Conservation (phyloP, 2,888 invertebrate genomes). For the Tachina grossa region DNA sequence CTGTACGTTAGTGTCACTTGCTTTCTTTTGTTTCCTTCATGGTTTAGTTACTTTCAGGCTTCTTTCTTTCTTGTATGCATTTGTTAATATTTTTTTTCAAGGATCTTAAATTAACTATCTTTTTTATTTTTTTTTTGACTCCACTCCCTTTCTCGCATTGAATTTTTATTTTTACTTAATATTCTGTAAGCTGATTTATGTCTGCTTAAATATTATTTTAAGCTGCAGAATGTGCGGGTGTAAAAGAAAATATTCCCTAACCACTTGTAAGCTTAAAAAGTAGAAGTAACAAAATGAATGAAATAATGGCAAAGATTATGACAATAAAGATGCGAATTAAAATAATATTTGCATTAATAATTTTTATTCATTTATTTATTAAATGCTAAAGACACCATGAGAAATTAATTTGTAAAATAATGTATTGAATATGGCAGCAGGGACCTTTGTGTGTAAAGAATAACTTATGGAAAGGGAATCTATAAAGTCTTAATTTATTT, state of each 20-base stretch:
- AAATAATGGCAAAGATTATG: slow-evolving; percentile 9
- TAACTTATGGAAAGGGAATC: too few relatives aligned
- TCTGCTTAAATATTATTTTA: slow-evolving; percentile 9
- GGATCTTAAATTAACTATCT: slow-evolving; percentile 21
- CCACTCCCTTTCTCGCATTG: background rate
- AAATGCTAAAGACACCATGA: background rate
- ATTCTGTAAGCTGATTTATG: slow-evolving; percentile 33
- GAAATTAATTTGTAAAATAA: background rate
- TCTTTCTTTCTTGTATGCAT: background rate
- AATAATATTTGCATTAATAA: background rate
- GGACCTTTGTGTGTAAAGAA: too few relatives aligned
- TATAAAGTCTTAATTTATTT: too few relatives aligned
- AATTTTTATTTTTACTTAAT: background rate
- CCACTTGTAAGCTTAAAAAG: too few relatives aligned
- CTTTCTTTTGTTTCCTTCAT: background rate
- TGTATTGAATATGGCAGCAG: background rate
- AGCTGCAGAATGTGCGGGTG: background rate
- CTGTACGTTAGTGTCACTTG: slow-evolving; percentile 58
- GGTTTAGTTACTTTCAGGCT: background rate
- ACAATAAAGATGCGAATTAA: slow-evolving; percentile 19
- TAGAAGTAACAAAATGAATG: background rate
- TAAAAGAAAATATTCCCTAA: too few relatives aligned
- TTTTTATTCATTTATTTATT: background rate
- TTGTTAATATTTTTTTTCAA: background rate
- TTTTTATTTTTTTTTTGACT: background rate